phyloP scores from a whole-genome alignment of 1,140 invertebrate species.

The Drosophila murphyi region DNA sequence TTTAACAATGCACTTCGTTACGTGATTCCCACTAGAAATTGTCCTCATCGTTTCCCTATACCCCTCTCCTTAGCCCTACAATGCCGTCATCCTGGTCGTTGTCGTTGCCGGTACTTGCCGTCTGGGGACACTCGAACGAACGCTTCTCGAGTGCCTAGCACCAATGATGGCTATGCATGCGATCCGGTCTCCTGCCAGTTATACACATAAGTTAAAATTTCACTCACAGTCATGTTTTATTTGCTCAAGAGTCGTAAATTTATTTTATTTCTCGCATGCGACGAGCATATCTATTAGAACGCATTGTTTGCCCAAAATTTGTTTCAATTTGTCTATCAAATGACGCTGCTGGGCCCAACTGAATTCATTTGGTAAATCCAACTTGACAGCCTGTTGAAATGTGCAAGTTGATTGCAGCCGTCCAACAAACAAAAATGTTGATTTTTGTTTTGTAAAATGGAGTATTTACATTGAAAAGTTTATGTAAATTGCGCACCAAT shows the following conservation, averaged over 20 bases:
- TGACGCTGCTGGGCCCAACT: not conserved
- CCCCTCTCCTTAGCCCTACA: not conserved
- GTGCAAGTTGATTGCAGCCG: conserved; percentile 3
- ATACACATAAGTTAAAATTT: conserved; percentile 26
- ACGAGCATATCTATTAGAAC: conserved; percentile 44
- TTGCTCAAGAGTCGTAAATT: conserved; percentile 64
- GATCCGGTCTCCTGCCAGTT: conserved; percentile 41
- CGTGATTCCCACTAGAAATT: conserved; percentile 79
- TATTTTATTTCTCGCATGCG: conserved; percentile 51
- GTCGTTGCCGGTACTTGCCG: conserved; percentile 11
- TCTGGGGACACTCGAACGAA: conserved; percentile 31
- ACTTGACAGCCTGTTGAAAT: not conserved
- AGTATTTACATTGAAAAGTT: not conserved
- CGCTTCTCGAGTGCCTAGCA: conserved; percentile 20
- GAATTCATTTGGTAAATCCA: not conserved
- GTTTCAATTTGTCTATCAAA: conserved; percentile 33
- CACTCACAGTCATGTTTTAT: conserved; percentile 61
- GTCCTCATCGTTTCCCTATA: conserved; percentile 2
- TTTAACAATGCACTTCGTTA: conserved; percentile 83
- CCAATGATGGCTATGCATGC: conserved; percentile 69
- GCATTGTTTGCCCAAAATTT: conserved; percentile 43
- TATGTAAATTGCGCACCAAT: not conserved
- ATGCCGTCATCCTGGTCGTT: not conserved
- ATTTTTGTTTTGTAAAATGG: not conserved
- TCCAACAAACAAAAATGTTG: not conserved